Percentiles rank a stretch among this genome's conserved stretches.
These are phyloP conservation scores for Pteronura brasiliensis DNA, from an alignment of 2,113 vertebrate species.

Conservation along the genomic window DNA sequence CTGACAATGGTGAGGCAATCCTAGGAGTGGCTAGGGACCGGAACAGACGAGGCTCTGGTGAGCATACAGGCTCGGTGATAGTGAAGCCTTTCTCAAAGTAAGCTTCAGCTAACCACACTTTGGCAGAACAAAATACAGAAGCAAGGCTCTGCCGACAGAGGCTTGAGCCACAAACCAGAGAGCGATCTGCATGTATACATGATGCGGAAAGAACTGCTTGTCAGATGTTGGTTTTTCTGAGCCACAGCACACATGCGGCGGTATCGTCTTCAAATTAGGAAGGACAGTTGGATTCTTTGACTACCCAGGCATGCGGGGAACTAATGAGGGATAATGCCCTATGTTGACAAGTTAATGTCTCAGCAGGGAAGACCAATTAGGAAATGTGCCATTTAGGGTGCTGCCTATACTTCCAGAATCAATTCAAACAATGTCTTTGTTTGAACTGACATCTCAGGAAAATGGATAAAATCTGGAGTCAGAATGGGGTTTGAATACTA, in stretches of 20 bases:
- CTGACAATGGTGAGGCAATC: background rate
- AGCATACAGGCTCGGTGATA: background rate
- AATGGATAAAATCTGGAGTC: background rate
- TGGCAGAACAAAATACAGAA: slow-evolving; percentile 48
- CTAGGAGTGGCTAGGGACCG: background rate
- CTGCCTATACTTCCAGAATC: slow-evolving; percentile 47
- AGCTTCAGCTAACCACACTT: slow-evolving; percentile 36
- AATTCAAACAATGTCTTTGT: background rate
- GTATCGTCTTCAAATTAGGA: slow-evolving; percentile 61
- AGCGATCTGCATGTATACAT: slow-evolving; percentile 46
- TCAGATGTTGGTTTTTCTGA: slow-evolving; percentile 54
- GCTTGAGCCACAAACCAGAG: slow-evolving; percentile 51
- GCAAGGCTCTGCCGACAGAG: background rate
- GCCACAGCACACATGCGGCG: slow-evolving; percentile 24
- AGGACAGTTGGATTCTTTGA: slow-evolving; percentile 44
- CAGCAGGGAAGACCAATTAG: slow-evolving; percentile 12
- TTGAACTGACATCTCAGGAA: background rate
- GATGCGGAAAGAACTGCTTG: slow-evolving; percentile 43
- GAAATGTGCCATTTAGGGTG: background rate
- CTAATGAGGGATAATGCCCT: background rate
- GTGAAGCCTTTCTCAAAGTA: background rate
- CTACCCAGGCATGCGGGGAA: background rate
- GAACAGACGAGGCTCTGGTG: background rate
- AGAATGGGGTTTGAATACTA: background rate
- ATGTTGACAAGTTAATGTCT: slow-evolving; percentile 51